Evolutionary conservation across 2,888 invertebrate genomes (phyloP).

Genomic region (Tyria jacobaeae): DNA sequence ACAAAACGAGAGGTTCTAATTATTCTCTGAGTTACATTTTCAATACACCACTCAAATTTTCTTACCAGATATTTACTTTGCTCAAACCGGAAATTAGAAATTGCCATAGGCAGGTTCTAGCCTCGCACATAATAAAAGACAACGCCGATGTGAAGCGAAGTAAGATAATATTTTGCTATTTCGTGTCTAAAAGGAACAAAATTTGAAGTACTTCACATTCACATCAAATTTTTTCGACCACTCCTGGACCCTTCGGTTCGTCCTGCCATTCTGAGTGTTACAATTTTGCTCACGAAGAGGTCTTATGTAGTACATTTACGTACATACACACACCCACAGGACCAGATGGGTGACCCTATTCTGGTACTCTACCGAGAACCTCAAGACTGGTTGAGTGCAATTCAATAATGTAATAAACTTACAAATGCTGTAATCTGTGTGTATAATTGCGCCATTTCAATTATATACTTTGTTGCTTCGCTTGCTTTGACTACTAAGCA

Average conservation of each 20-base stretch:
- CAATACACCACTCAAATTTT: conserved; percentile 9
- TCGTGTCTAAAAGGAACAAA: not conserved
- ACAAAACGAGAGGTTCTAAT: not conserved
- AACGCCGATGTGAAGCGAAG: no score
- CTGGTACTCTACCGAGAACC: no score
- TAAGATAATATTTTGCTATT: not conserved
- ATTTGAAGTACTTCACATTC: not conserved
- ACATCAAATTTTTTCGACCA: not conserved
- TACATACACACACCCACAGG: no score
- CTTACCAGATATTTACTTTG: conserved; percentile 2
- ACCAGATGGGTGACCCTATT: no score
- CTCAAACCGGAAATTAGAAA: not conserved
- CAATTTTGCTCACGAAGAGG: no score
- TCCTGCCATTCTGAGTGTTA: no score
- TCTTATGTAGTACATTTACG: no score
- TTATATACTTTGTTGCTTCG: no score
- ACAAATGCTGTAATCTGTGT: no score
- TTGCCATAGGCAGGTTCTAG: not conserved
- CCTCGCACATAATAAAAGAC: not conserved
- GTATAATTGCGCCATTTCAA: no score
- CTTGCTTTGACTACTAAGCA: not conserved
- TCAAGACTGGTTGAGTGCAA: no score
- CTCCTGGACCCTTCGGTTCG: not conserved
- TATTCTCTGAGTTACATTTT: not conserved
- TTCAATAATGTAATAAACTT: no score